Conservation (phyloP, 2,797 vertebrate genomes). For the Pantherophis alleghaniensis region DNA sequence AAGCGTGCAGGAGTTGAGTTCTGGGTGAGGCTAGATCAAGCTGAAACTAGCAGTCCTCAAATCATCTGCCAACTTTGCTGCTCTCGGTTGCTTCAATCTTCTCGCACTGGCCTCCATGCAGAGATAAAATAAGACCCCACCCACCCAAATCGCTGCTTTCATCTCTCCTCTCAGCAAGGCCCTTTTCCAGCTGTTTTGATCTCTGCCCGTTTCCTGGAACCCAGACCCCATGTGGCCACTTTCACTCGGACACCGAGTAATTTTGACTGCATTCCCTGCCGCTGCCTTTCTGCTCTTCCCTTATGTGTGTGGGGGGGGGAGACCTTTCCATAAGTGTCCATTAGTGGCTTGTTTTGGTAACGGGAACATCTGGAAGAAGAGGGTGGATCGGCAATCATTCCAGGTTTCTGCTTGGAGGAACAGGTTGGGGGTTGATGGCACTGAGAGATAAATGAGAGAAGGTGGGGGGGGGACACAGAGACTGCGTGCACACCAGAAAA, state of each 20-base stretch:
- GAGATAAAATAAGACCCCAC: not conserved
- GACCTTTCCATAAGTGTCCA: conserved; percentile 3
- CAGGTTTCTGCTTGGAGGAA: conserved; percentile 1
- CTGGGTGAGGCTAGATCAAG: not conserved
- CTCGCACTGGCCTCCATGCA: not conserved
- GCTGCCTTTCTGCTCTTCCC: not conserved
- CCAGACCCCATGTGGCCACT: conserved; percentile 3
- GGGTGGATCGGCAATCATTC: not conserved
- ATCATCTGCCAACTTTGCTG: not conserved
- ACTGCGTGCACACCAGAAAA: not conserved
- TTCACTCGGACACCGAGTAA: not conserved
- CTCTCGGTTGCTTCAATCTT: not conserved
- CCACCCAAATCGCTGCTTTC: not conserved
- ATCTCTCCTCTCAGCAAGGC: not conserved
- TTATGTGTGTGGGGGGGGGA: not conserved
- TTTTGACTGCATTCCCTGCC: not conserved
- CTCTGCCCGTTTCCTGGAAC: not conserved
- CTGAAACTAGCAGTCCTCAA: no score
- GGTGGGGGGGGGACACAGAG: not conserved
- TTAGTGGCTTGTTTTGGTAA: conserved; percentile 13
- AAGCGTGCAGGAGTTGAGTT: no score
- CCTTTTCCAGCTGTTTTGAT: conserved; percentile 14
- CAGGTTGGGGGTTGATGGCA: conserved; percentile 14
- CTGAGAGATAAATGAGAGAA: conserved; percentile 6
- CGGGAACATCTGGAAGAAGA: conserved; percentile 5